Evolutionary conservation across 2,888 invertebrate genomes (phyloP).

Genomic region (Lepidonotus clava): DNA sequence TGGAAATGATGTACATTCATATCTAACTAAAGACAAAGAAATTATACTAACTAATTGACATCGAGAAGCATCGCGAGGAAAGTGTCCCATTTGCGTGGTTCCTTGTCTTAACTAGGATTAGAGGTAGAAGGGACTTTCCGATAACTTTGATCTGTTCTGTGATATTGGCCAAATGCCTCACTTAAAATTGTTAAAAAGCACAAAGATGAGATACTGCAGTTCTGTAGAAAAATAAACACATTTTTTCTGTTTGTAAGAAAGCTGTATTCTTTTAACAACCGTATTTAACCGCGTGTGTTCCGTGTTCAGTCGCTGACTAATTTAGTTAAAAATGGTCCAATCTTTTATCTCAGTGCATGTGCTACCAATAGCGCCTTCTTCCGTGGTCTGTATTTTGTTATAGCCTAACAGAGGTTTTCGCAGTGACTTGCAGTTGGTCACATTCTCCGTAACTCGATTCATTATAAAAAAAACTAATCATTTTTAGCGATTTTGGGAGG

Average conservation of each 20-base stretch:
- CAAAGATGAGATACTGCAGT: conserved; percentile 50
- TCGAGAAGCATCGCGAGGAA: not conserved
- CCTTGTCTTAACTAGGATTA: not conserved
- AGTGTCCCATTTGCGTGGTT: not conserved
- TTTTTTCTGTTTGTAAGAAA: not conserved
- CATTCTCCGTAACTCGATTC: no score
- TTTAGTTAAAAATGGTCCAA: not conserved
- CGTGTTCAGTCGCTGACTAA: not conserved
- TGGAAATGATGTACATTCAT: no score
- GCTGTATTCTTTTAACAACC: not conserved
- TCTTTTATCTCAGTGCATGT: not conserved
- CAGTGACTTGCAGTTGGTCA: no score
- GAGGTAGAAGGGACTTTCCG: no score
- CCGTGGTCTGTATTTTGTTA: not conserved
- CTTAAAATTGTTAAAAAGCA: conserved; percentile 45
- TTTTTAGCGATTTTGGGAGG: no score
- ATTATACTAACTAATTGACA: no score
- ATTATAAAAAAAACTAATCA: no score
- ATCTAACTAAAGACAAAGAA: not conserved
- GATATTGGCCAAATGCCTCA: conserved; percentile 45
- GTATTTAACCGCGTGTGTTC: conserved; percentile 17
- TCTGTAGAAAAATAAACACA: not conserved
- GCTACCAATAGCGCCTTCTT: not conserved
- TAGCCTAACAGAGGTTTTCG: no score
- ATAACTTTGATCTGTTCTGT: conserved; percentile 2